Percentiles rank a stretch among this genome's conserved stretches.
These are phyloP conservation scores for Sciaenops ocellatus DNA, from an alignment of 2,797 vertebrate species.

Conservation along the genomic window DNA sequence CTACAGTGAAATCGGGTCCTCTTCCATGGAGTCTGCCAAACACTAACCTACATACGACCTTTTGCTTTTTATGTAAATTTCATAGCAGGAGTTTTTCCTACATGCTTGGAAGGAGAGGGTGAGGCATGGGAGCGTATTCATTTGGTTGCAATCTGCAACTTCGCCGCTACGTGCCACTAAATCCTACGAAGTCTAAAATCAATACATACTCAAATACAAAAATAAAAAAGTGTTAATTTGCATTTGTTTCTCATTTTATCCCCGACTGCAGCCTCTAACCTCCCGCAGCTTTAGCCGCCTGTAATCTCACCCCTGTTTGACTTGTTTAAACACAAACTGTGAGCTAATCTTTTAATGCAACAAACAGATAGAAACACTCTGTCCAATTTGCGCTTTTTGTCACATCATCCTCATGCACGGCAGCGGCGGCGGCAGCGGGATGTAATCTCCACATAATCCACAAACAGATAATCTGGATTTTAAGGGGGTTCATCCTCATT, in stretches of 20 bases:
- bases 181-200: not conserved
- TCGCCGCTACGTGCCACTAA: no score
- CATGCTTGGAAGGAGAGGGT: no score
- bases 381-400: conserved; percentile 29
- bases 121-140: no score
- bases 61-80: no score
- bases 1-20: no score
- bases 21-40: no score
- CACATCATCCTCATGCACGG: conserved; percentile 2
- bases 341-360: conserved; percentile 17
- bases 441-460: conserved; percentile 48
- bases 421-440: not conserved
- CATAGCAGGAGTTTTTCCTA: no score
- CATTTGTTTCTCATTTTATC: not conserved
- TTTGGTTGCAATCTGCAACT: no score
- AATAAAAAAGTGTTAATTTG: no score
- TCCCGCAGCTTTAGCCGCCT: not conserved
- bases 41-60: no score
- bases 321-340: conserved; percentile 23
- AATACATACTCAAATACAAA: not conserved
- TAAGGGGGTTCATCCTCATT: conserved; percentile 24
- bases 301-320: not conserved
- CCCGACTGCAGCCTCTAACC: not conserved
- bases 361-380: conserved; percentile 13
- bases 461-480: conserved; percentile 48